Evolutionary conservation across 2,113 vertebrate species (phyloP).

Genomic region (Pleuronectes platessa): DNA sequence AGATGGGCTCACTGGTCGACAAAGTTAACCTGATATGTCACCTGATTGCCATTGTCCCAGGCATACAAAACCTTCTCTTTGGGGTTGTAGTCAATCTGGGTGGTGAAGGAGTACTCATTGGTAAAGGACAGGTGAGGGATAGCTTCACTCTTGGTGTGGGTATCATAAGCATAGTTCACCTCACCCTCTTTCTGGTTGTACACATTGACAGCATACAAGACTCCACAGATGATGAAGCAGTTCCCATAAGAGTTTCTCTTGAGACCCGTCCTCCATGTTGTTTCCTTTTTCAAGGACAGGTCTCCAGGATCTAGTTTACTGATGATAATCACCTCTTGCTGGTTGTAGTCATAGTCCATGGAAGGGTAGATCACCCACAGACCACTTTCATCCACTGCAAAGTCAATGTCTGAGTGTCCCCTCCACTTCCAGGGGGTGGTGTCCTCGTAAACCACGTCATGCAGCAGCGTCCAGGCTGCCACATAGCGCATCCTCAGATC

Average conservation of each 20-base stretch:
- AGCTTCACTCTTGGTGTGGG: constrained; percentile 92
- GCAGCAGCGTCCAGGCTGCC: constrained; percentile 92
- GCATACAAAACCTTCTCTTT: constrained; percentile 94
- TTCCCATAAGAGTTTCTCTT: constrained; percentile 92
- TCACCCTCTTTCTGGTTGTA: constrained; percentile 92
- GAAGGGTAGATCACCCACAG: constrained; percentile 98
- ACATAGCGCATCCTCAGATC: constrained; percentile 93
- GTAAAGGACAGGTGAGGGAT: constrained; percentile 90
- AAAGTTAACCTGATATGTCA: constrained; percentile 91
- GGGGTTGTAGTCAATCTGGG: constrained; percentile 97
- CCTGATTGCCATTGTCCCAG: constrained; percentile 98
- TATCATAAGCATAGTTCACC: constrained; percentile 94
- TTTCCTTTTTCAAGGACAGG: constrained; percentile 91
- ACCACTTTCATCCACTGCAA: constrained; percentile 96
- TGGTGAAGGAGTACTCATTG: constrained; percentile 91
- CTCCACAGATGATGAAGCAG: constrained; percentile 96
- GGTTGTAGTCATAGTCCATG: constrained; percentile 87
- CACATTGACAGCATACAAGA: constrained; percentile 92
- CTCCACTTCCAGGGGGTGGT: constrained; percentile 97
- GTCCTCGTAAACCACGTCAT: constrained; percentile 92
- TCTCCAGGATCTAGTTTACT: constrained; percentile 92
- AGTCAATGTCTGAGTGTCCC: constrained; percentile 97
- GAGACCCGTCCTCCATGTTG: constrained; percentile 93
- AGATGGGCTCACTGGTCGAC: constrained; percentile 82
- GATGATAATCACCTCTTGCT: constrained; percentile 92